phyloP scores from a whole-genome alignment of 2,113 vertebrate species.

The Lepus europaeus region DNA sequence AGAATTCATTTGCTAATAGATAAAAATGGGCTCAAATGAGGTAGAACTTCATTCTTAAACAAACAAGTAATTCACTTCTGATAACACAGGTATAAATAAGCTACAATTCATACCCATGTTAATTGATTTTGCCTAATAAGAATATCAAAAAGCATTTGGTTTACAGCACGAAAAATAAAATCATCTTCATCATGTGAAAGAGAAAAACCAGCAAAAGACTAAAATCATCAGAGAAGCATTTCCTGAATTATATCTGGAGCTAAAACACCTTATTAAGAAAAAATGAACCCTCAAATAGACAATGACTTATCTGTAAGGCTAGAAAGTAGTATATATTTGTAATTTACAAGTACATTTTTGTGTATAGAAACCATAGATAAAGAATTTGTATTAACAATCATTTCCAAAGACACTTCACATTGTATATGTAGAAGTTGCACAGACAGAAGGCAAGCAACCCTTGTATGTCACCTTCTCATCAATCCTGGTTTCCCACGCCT shows the following conservation, averaged over 20 bases:
- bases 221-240: constrained; percentile 22
- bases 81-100: constrained; percentile 59
- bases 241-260: constrained; percentile 42
- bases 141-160: constrained; percentile 57
- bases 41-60: constrained; percentile 68
- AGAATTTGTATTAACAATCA: constrained; percentile 45
- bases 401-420: constrained; percentile 46
- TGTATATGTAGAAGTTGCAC: constrained; percentile 13
- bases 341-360: constrained; percentile 29
- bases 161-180: constrained; percentile 55
- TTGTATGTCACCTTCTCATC: background rate
- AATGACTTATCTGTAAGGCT: background rate
- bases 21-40: constrained; percentile 74
- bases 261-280: constrained; percentile 25
- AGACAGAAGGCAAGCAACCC: background rate
- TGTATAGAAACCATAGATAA: background rate
- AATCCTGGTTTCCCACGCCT: background rate
- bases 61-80: constrained; percentile 66
- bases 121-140: constrained; percentile 69
- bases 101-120: constrained; percentile 49
- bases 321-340: background rate
- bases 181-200: constrained; percentile 44
- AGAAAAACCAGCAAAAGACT: constrained; percentile 58
- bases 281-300: constrained; percentile 65
- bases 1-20: constrained; percentile 71